Evolutionary conservation across 2,113 vertebrate species (phyloP).

Genomic region (Motacilla tschutschensis): DNA sequence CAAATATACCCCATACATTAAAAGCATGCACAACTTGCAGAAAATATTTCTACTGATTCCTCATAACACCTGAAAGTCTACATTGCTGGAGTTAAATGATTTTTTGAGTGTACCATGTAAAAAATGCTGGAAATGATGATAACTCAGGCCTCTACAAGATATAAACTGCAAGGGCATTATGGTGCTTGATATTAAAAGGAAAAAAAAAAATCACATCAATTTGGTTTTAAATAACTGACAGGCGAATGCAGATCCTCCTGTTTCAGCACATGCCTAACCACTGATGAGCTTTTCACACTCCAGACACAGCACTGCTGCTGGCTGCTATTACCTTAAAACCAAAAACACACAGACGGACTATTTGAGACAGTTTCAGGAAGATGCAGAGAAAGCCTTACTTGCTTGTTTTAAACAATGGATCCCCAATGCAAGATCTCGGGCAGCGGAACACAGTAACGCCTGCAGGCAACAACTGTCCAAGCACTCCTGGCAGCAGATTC

Average conservation of each 20-base stretch:
- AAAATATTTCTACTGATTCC: not conserved
- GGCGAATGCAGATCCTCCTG: not conserved
- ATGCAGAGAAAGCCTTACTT: slow-evolving; percentile 70
- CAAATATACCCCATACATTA: not conserved
- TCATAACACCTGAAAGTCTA: not conserved
- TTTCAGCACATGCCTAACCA: not conserved
- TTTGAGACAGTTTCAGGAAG: not conserved
- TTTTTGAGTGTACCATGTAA: not conserved
- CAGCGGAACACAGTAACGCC: slow-evolving; percentile 85
- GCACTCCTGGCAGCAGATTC: slow-evolving; percentile 74
- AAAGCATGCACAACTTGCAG: not conserved
- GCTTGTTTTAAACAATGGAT: slow-evolving; percentile 67
- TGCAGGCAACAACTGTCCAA: slow-evolving; percentile 78
- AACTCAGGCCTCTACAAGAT: not conserved
- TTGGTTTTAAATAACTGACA: not conserved
- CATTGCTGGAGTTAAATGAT: not conserved
- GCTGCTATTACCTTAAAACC: not conserved
- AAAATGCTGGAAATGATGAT: not conserved
- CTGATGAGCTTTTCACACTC: not conserved
- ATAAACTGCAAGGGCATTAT: not conserved
- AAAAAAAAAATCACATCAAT: not conserved
- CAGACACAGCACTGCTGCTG: not conserved
- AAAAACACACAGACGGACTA: not conserved
- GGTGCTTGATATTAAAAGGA: not conserved
- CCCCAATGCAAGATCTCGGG: slow-evolving; percentile 81